phyloP scores from a whole-genome alignment of 1,140 invertebrate species.

The Nephila pilipes region DNA sequence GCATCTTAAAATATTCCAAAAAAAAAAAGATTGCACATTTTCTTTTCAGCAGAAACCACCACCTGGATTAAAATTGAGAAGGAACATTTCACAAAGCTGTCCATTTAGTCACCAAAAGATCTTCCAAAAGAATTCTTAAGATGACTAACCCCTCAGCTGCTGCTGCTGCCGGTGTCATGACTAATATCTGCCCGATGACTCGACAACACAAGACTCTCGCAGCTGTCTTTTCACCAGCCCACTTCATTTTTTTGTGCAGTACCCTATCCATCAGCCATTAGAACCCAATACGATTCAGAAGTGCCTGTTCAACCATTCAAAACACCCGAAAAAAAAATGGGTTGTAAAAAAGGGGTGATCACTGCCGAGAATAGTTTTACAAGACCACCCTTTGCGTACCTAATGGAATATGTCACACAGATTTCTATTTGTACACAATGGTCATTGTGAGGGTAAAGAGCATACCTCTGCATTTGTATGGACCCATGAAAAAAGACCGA shows the following conservation, averaged over 20 bases:
- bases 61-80: background rate
- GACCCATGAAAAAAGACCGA: background rate
- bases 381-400: conserved; percentile 18
- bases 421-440: background rate
- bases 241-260: conserved; percentile 1
- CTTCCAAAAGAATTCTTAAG: background rate
- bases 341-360: background rate
- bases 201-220: background rate
- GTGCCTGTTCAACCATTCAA: background rate
- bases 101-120: conserved; percentile 2
- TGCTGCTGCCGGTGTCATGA: background rate
- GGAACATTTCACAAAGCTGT: background rate
- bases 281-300: background rate
- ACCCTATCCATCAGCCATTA: background rate
- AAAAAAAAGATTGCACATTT: too few species aligned
- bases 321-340: background rate
- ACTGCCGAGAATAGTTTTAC: background rate
- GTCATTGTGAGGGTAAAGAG: background rate
- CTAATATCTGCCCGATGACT: background rate
- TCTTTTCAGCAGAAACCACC: background rate
- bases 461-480: background rate
- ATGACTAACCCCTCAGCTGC: conserved; percentile 22
- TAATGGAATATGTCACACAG: background rate
- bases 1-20: too few species aligned
- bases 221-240: background rate